phyloP scores from a whole-genome alignment of 2,888 invertebrate genomes.

The Erannis defoliaria region DNA sequence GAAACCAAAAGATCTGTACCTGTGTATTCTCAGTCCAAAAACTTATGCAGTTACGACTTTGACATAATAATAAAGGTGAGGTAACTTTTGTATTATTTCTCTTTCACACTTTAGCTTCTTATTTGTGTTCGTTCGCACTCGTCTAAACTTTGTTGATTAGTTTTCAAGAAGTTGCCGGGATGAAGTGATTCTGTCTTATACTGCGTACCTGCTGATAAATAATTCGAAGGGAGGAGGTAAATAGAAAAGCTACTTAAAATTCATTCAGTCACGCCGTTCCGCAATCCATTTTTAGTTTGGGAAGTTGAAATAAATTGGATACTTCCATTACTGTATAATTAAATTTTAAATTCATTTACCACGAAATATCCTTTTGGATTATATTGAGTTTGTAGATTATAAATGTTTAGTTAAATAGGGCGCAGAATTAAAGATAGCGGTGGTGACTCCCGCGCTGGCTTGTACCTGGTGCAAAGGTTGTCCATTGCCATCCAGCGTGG shows the following conservation, averaged over 20 bases:
- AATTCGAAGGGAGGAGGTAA: constrained; percentile 45
- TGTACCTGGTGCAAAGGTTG: no score
- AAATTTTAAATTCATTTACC: constrained; percentile 27
- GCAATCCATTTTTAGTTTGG: constrained; percentile 47
- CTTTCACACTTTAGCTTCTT: constrained; percentile 43
- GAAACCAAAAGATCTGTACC: no score
- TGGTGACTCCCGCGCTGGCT: no score
- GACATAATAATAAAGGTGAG: constrained; percentile 40
- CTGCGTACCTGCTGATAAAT: constrained; percentile 44
- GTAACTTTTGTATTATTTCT: constrained; percentile 44
- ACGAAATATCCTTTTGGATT: constrained; percentile 12
- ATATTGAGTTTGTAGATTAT: constrained; percentile 16
- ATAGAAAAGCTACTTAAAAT: constrained; percentile 47
- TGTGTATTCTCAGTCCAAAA: constrained; percentile 3
- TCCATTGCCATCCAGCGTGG: no score
- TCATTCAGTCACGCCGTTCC: constrained; percentile 45
- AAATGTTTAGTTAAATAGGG: no score
- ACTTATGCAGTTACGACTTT: constrained; percentile 37
- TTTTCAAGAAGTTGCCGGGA: constrained; percentile 45
- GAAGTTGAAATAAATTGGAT: constrained; percentile 44
- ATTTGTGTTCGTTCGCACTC: constrained; percentile 46
- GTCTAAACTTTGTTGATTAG: constrained; percentile 49
- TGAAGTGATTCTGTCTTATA: constrained; percentile 45
- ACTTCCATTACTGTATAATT: constrained; percentile 30
- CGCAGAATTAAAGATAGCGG: no score